Evolutionary conservation across 2,888 invertebrate species (phyloP), one percentile per base, ranked within the genome.

Genomic region (Ferdinandea cuprea): DNA sequence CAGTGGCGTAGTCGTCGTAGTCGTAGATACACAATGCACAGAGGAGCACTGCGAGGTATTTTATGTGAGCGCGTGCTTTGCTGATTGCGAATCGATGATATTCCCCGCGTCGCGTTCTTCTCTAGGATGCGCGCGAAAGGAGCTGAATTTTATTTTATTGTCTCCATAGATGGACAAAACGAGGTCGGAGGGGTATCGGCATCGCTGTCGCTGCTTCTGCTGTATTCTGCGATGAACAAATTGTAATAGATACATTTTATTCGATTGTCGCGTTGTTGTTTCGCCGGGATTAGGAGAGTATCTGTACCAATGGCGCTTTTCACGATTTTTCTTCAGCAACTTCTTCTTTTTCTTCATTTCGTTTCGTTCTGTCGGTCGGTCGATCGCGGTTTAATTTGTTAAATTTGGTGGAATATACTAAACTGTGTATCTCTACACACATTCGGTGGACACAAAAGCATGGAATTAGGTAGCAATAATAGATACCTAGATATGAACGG

Each of bases 51-150:
- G n/a, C n/a, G 59, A 72, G 61, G 85, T 85, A 86, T 85, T 86
- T 87, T 86, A 87, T 87, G 87, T 86, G 86, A 86, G 81, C 87
- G 87, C 87, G 87, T 84, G 86, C 85, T 80, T 77, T 71, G 80
- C 56, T 85, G 85, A 86, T 85, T 83, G 78, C 78, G 63, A 83
- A 78, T 78, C 83, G 72, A 83, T 78, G 83, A 78, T 83, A 83
- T 68, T 72, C 28, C 19, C 15, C 71, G n/a, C n/a, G n/a, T n/a
- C n/a, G n/a, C 63, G 42, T 21, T 17, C 28, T 21, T 56, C 19
- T 32, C 15, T 81, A 61, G 83, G 77, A 83, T 83, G 77, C 68
- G 83, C 77, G 77, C 77, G 66, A 66, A 83, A 83, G 72, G 61
- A 83, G 83, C 68, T 83, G 81, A 54, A 81, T 81, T 71, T 81